These are phyloP conservation scores for Ladona fulva DNA, from an alignment of 1,140 invertebrate genomes.

Conservation along the genomic window DNA sequence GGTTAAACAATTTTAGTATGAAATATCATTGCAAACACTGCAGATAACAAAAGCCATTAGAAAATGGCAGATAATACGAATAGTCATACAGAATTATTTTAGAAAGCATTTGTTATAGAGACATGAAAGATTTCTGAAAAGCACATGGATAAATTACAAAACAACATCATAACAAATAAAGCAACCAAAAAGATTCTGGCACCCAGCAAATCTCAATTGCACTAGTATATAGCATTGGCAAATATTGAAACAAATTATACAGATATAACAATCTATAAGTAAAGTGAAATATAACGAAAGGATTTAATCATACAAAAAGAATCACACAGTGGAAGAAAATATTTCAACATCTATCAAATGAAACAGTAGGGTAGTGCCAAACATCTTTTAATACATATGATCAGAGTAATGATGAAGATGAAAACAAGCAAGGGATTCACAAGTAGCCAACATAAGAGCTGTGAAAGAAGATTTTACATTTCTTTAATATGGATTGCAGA, in stretches of 20 bases:
- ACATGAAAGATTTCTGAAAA: not conserved
- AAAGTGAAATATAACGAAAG: not conserved
- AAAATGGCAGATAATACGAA: not conserved
- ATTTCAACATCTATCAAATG: not conserved
- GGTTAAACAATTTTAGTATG: not conserved
- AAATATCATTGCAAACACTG: not conserved
- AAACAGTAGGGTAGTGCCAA: not conserved
- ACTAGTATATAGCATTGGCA: not conserved
- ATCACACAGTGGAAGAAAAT: not conserved
- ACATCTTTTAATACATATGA: too few species aligned
- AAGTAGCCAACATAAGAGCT: too few species aligned
- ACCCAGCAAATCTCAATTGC: not conserved
- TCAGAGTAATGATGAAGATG: too few species aligned
- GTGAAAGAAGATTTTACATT: too few species aligned
- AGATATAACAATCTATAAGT: not conserved
- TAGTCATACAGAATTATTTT: not conserved
- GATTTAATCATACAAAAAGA: not conserved
- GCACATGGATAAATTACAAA: not conserved
- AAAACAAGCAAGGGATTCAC: too few species aligned
- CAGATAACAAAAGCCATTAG: not conserved
- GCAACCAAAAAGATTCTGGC: not conserved
- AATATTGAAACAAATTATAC: not conserved
- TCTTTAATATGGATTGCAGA: too few species aligned
- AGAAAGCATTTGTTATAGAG: constrained; percentile 10
- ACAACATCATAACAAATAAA: constrained; percentile 3